These are phyloP conservation scores for Episyrphus balteatus DNA, from an alignment of 1,140 invertebrate genomes.

Conservation along the genomic window DNA sequence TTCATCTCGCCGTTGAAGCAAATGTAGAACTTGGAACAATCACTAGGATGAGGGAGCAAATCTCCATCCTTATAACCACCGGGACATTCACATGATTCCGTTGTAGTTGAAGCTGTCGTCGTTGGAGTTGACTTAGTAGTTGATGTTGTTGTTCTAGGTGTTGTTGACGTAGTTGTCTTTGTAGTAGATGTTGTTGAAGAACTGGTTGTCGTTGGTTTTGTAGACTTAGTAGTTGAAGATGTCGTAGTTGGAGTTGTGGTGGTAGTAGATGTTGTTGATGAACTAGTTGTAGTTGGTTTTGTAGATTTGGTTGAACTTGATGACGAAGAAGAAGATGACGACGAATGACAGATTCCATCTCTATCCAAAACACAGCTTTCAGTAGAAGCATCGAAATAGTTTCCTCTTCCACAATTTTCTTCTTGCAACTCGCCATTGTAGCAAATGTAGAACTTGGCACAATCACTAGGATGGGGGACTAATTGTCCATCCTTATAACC, in stretches of 20 bases:
- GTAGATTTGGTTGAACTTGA: too few relatives aligned
- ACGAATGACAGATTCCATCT: background rate
- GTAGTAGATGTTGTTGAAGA: too few relatives aligned
- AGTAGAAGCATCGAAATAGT: constrained; percentile 1
- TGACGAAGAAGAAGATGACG: too few relatives aligned
- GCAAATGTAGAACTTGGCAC: constrained; percentile 24
- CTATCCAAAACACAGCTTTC: constrained; percentile 1
- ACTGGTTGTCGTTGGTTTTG: too few relatives aligned
- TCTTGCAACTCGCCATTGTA: constrained; percentile 1
- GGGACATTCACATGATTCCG: constrained; percentile 4
- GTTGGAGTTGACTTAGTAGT: too few relatives aligned
- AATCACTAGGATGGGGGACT: constrained; percentile 20
- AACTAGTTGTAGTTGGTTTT: too few relatives aligned
- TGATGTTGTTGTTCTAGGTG: too few relatives aligned
- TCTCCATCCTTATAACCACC: constrained; percentile 14
- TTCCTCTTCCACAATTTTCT: constrained; percentile 3
- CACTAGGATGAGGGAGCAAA: constrained; percentile 11
- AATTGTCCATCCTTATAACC: constrained; percentile 6
- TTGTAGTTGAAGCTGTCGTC: too few relatives aligned
- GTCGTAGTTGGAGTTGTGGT: too few relatives aligned
- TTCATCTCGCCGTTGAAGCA: constrained; percentile 14
- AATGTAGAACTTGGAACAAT: constrained; percentile 23
- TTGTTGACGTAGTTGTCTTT: too few relatives aligned
- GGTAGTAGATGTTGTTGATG: too few relatives aligned
- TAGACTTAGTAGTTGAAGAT: too few relatives aligned